Conservation (phyloP, 2,888 invertebrate genomes). For the Lasioglossum vierecki region DNA sequence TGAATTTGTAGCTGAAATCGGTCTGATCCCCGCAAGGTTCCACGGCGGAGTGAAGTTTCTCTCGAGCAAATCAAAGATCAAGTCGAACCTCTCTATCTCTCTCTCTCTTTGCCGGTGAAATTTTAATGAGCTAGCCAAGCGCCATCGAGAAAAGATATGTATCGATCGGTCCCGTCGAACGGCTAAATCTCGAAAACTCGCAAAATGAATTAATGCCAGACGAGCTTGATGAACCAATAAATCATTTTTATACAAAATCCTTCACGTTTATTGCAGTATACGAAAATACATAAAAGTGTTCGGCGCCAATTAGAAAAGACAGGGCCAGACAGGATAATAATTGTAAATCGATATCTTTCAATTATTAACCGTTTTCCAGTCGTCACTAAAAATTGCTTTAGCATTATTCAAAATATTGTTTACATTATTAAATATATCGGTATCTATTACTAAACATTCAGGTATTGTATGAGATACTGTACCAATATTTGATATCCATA, state of each 20-base stretch:
- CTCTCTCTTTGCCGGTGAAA: constrained; percentile 59
- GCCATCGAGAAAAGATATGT: constrained; percentile 43
- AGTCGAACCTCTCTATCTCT: constrained; percentile 63
- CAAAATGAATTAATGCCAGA: constrained; percentile 58
- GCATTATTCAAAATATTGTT: no score
- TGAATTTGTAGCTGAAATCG: constrained; percentile 68
- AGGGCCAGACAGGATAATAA: neutral
- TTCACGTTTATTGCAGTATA: neutral
- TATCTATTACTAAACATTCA: no score
- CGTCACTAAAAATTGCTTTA: no score
- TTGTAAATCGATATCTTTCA: neutral
- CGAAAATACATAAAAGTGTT: no score
- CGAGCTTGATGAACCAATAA: neutral
- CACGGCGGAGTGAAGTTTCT: constrained; percentile 51
- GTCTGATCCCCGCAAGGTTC: constrained; percentile 66
- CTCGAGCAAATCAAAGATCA: constrained; percentile 62
- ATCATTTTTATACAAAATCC: neutral
- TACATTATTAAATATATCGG: no score
- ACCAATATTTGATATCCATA: no score
- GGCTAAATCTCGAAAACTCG: constrained; percentile 66
- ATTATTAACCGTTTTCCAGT: no score
- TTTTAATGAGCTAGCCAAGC: constrained; percentile 71
- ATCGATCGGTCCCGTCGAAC: constrained; percentile 54
- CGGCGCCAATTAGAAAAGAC: no score
- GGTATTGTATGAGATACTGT: no score